Conservation (phyloP, 2,113 vertebrate genomes). For the Lampris megalopsis region DNA sequence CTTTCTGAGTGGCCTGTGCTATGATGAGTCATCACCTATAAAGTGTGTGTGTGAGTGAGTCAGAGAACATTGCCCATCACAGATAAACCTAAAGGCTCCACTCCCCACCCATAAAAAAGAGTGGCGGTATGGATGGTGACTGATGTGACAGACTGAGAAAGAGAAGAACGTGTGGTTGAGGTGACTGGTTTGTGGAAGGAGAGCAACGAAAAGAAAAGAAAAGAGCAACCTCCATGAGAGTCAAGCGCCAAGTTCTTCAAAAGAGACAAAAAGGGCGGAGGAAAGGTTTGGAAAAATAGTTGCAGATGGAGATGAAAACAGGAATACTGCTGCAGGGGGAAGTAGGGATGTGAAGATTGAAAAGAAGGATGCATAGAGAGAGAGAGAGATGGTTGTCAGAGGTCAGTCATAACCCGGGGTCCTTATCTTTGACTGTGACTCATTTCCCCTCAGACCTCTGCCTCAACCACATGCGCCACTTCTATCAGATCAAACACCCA, state of each 20-base stretch:
- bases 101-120: constrained; percentile 48
- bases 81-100: constrained; percentile 64
- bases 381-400: constrained; percentile 34
- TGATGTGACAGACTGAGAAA: background rate
- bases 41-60: constrained; percentile 70
- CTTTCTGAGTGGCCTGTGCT: constrained; percentile 62
- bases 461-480: constrained; percentile 28
- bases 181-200: background rate
- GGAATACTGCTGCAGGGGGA: constrained; percentile 27
- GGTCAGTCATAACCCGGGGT: constrained; percentile 53
- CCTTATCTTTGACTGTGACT: constrained; percentile 65
- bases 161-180: background rate
- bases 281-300: constrained; percentile 34
- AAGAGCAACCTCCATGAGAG: constrained; percentile 4
- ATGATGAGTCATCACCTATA: constrained; percentile 75
- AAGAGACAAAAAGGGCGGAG: constrained; percentile 37
- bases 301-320: constrained; percentile 35
- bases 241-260: constrained; percentile 3
- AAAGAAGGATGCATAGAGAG: background rate
- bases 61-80: constrained; percentile 62
- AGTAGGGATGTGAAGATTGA: constrained; percentile 31
- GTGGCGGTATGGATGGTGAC: constrained; percentile 17
- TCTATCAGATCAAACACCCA: constrained; percentile 51
- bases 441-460: constrained; percentile 34
- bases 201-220: constrained; percentile 3